phyloP scores from a whole-genome alignment of 2,797 vertebrate species.

The Clarias pachynema region DNA sequence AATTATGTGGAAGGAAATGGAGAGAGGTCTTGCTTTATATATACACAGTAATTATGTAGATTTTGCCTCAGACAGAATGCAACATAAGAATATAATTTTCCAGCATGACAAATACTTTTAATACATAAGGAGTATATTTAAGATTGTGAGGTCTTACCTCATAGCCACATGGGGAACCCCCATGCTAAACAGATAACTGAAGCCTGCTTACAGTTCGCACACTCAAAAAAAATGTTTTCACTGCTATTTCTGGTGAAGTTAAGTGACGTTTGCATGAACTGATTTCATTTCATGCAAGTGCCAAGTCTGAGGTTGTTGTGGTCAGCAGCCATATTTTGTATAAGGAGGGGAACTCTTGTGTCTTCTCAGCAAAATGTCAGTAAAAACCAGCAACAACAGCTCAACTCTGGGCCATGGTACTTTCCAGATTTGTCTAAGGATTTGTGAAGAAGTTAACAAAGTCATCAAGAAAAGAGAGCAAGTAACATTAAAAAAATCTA shows the following conservation, averaged over 20 bases:
- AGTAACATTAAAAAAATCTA: neutral
- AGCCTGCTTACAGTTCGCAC: conserved; percentile 21
- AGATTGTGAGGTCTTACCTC: conserved; percentile 22
- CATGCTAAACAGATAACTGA: conserved; percentile 7
- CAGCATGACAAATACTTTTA: neutral
- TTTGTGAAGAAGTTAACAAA: neutral
- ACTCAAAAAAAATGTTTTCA: conserved; percentile 25
- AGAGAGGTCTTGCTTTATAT: conserved; percentile 8
- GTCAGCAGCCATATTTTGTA: conserved; percentile 22
- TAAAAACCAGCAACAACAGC: conserved; percentile 19
- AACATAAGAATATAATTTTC: neutral
- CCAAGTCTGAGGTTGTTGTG: conserved; percentile 40
- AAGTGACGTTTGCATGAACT: conserved; percentile 6
- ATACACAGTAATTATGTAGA: conserved; percentile 5
- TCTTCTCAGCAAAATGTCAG: conserved; percentile 53
- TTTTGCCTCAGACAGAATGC: neutral
- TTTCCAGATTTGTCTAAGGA: conserved; percentile 49
- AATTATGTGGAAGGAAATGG: conserved; percentile 33
- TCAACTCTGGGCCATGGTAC: conserved; percentile 41
- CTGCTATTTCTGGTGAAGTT: conserved; percentile 36
- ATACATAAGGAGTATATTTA: conserved; percentile 7
- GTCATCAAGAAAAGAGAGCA: neutral
- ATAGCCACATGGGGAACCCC: conserved; percentile 39
- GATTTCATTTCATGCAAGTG: conserved; percentile 38
- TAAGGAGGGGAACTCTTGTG: conserved; percentile 41